Evolutionary conservation across 2,888 invertebrate species (phyloP).

Genomic region (Ormyrus thymus): DNA sequence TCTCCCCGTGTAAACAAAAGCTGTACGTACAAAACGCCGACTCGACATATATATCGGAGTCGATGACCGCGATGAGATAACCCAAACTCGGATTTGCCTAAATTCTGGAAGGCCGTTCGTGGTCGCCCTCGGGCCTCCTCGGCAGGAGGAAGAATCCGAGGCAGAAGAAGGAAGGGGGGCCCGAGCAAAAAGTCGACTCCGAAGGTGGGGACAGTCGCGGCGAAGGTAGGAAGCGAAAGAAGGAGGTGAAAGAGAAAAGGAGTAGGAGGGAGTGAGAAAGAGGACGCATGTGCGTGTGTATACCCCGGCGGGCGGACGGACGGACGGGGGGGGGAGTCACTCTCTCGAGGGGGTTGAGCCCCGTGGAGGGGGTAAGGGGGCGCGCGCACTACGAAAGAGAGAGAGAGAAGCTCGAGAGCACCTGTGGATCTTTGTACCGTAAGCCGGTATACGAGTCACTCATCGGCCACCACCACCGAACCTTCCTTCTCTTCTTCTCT

Average conservation of each 20-base stretch:
- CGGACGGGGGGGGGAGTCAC: constrained; percentile 56
- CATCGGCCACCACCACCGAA: constrained; percentile 73
- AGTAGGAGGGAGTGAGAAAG: constrained; percentile 55
- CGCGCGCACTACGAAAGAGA: constrained; percentile 54
- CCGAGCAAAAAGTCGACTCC: background rate
- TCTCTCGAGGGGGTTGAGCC: constrained; percentile 39
- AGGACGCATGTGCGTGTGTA: constrained; percentile 59
- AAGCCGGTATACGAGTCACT: constrained; percentile 72
- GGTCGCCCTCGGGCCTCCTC: constrained; percentile 4
- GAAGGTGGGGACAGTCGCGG: constrained; percentile 10
- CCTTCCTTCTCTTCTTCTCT: constrained; percentile 31
- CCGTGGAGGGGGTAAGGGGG: constrained; percentile 66
- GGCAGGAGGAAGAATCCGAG: background rate
- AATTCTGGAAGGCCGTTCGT: constrained; percentile 40
- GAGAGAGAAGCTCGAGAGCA: constrained; percentile 68
- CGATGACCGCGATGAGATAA: constrained; percentile 44
- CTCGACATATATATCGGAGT: background rate
- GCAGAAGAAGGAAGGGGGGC: background rate
- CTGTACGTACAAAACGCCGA: background rate
- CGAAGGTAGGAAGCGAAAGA: constrained; percentile 52
- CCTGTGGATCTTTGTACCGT: constrained; percentile 73
- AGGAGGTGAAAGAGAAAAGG: constrained; percentile 50
- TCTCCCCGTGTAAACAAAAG: constrained; percentile 9
- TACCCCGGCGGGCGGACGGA: constrained; percentile 50
- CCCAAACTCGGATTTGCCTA: constrained; percentile 19